A percentile compares a stretch with the other conserved stretches of the same genome.
phyloP scores from a whole-genome alignment of 1,140 invertebrate genomes.

The Lucilia cuprina region DNA sequence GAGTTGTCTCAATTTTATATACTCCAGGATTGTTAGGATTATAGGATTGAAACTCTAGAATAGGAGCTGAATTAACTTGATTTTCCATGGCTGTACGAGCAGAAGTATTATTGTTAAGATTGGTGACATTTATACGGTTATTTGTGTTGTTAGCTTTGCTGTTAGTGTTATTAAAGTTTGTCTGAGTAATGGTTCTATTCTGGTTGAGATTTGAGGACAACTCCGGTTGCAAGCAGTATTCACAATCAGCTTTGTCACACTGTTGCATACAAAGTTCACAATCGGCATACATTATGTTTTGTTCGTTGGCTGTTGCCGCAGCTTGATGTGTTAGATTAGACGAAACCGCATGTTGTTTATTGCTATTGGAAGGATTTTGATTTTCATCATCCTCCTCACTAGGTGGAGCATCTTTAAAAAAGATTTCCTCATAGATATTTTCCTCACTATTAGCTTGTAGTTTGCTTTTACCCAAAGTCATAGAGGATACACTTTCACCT shows the following conservation, averaged over 20 bases:
- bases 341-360: neutral
- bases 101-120: slow-evolving; percentile 25
- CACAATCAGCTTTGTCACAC: slow-evolving; percentile 57
- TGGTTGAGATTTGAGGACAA: neutral
- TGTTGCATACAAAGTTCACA: slow-evolving; percentile 59
- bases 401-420: slow-evolving; percentile 52
- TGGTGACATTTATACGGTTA: slow-evolving; percentile 10
- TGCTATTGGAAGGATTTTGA: neutral
- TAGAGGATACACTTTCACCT: too few species aligned
- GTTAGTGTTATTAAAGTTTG: neutral
- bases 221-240: slow-evolving; percentile 47
- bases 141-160: neutral
- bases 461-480: neutral
- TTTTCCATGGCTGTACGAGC: slow-evolving; percentile 2
- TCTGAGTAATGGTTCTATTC: neutral
- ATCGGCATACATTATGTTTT: slow-evolving; percentile 44
- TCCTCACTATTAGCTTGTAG: slow-evolving; percentile 51
- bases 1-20: slow-evolving; percentile 61
- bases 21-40: slow-evolving; percentile 62
- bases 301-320: neutral
- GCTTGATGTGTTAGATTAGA: neutral
- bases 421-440: slow-evolving; percentile 62
- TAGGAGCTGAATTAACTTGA: slow-evolving; percentile 49
- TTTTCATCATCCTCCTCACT: slow-evolving; percentile 40
- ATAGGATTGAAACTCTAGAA: slow-evolving; percentile 61